These are phyloP conservation scores for Cartodere bifasciata DNA, from an alignment of 2,888 invertebrate species.

Conservation along the genomic window DNA sequence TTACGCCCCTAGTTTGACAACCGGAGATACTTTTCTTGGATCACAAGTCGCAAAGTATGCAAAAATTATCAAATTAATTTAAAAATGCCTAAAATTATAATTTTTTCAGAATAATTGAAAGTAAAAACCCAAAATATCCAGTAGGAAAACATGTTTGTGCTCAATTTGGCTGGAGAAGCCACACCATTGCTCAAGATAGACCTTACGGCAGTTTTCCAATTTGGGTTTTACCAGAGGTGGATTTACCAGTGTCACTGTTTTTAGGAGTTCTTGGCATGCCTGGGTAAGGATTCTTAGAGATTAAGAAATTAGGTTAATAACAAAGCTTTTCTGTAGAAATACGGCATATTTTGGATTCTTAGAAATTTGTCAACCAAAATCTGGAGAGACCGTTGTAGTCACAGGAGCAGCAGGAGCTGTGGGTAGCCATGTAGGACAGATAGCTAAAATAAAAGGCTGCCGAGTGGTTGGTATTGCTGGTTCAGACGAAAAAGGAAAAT, in stretches of 20 bases:
- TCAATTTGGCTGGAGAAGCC: constrained; percentile 56
- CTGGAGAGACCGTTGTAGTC: constrained; percentile 60
- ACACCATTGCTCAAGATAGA: constrained; percentile 39
- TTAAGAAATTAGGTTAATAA: not conserved
- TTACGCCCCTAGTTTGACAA: constrained; percentile 39
- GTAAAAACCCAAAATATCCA: constrained; percentile 50
- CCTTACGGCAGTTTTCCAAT: constrained; percentile 39
- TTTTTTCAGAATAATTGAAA: constrained; percentile 47
- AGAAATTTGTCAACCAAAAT: constrained; percentile 56
- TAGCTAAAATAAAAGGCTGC: constrained; percentile 60
- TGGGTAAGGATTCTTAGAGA: constrained; percentile 38
- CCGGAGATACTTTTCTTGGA: constrained; percentile 56
- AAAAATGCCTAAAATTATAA: not conserved
- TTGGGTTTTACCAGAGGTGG: constrained; percentile 43
- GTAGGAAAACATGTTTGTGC: constrained; percentile 50
- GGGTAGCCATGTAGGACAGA: constrained; percentile 65
- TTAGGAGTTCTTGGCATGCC: constrained; percentile 60
- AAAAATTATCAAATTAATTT: constrained; percentile 3
- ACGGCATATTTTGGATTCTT: constrained; percentile 65
- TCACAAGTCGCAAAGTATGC: constrained; percentile 54
- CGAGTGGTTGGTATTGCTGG: constrained; percentile 61
- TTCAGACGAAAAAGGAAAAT: constrained; percentile 54
- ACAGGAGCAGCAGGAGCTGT: constrained; percentile 69
- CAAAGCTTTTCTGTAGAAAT: constrained; percentile 38
- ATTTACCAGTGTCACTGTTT: constrained; percentile 47